A percentile compares a stretch with the other conserved stretches of the same genome.
These are phyloP conservation scores for Peucedramus taeniatus DNA, from an alignment of 2,113 vertebrate species.

Conservation along the genomic window DNA sequence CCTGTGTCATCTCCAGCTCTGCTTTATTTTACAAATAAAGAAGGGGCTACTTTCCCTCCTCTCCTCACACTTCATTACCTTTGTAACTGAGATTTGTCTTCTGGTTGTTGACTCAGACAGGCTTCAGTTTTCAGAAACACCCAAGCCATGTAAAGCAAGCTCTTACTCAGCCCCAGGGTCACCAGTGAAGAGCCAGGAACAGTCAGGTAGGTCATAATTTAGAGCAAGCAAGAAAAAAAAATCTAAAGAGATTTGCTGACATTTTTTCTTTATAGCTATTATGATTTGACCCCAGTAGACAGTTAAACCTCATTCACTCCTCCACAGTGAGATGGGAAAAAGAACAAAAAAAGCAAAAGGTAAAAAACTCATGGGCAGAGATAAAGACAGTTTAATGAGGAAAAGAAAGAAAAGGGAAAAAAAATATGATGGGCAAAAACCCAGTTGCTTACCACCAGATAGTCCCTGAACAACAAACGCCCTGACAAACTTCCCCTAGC, in stretches of 20 bases:
- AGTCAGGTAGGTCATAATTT: not conserved
- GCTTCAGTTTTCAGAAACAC: not conserved
- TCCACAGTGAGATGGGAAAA: accelerated
- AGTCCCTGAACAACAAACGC: accelerated
- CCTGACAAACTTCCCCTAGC: not conserved
- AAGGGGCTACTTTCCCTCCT: not conserved
- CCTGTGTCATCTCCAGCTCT: not conserved
- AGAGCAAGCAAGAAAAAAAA: not conserved
- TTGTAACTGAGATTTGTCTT: not conserved
- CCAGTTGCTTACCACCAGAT: not conserved
- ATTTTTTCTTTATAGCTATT: not conserved
- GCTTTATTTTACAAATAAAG: not conserved
- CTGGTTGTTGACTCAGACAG: not conserved
- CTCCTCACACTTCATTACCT: not conserved
- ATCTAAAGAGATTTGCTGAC: not conserved
- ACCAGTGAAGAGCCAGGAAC: not conserved
- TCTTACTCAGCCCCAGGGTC: not conserved
- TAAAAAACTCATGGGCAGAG: not conserved
- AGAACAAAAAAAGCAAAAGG: not conserved
- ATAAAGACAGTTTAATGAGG: not conserved
- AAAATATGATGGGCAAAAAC: accelerated
- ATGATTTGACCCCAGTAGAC: not conserved
- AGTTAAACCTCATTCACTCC: not conserved
- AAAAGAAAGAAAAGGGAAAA: not conserved
- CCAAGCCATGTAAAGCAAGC: not conserved